These are phyloP conservation scores for Drosophila willistoni DNA, from an alignment of 1,140 invertebrate species.

Conservation along the genomic window DNA sequence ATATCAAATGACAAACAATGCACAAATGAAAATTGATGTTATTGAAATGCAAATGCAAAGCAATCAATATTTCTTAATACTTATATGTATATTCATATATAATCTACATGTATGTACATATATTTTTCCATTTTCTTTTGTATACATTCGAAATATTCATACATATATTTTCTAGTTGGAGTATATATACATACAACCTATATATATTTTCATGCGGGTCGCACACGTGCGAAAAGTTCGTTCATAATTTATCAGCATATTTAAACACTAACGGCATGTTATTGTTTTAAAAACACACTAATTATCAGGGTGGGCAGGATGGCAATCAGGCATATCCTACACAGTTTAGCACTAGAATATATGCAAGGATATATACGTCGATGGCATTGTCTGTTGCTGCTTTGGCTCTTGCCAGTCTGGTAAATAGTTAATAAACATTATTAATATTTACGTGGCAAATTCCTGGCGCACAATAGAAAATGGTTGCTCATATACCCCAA, in stretches of 20 bases:
- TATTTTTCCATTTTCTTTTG: no score
- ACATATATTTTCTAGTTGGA: not conserved
- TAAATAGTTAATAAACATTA: conserved; percentile 53
- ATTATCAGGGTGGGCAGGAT: conserved; percentile 3
- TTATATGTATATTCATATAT: not conserved
- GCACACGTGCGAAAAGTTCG: conserved; percentile 6
- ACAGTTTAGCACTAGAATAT: conserved; percentile 9
- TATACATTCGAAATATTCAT: not conserved
- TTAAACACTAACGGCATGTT: conserved; percentile 17
- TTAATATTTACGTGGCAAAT: conserved; percentile 47
- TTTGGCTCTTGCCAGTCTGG: not conserved
- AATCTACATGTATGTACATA: not conserved
- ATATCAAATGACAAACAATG: not conserved
- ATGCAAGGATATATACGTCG: not conserved
- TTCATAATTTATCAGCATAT: conserved; percentile 16
- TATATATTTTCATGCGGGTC: not conserved
- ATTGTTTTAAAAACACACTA: conserved; percentile 14
- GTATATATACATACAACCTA: not conserved
- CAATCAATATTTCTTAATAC: not conserved
- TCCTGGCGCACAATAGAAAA: conserved; percentile 40
- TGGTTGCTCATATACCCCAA: not conserved
- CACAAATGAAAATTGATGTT: not conserved
- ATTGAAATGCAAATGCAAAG: not conserved
- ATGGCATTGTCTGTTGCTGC: conserved; percentile 1
- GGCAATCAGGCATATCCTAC: conserved; percentile 19